phyloP scores from a whole-genome alignment of 1,140 invertebrate genomes.

The Tetramorium alpestre region DNA sequence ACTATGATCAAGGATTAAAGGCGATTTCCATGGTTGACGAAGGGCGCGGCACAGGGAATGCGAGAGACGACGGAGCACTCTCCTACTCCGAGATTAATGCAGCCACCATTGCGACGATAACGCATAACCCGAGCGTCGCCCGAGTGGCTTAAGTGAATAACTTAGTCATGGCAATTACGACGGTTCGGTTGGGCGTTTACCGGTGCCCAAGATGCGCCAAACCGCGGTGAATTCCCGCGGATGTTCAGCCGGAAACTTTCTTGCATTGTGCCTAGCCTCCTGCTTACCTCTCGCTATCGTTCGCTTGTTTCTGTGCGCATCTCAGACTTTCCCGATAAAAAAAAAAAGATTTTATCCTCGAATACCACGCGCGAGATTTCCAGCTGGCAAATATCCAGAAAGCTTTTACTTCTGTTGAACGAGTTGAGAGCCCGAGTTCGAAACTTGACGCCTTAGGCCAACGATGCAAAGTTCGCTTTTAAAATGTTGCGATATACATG shows the following conservation, averaged over 20 bases:
- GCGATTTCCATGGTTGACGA: conserved; percentile 59
- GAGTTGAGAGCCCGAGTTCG: neutral
- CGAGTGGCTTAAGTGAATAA: conserved; percentile 78
- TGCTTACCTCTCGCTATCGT: neutral
- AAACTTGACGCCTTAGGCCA: neutral
- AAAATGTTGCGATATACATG: neutral
- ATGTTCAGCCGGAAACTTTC: conserved; percentile 64
- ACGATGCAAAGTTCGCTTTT: conserved; percentile 17
- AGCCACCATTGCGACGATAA: conserved; percentile 69
- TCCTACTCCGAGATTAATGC: conserved; percentile 69
- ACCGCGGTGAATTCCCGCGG: conserved; percentile 55
- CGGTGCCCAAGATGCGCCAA: conserved; percentile 50
- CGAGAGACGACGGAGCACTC: conserved; percentile 41
- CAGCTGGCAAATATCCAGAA: neutral
- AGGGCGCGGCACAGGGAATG: conserved; percentile 27
- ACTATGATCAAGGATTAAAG: conserved; percentile 63
- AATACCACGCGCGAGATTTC: neutral
- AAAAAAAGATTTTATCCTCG: neutral
- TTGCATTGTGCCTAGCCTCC: neutral
- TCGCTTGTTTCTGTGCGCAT: neutral
- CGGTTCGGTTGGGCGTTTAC: conserved; percentile 61
- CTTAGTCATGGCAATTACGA: conserved; percentile 76
- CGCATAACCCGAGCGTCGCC: conserved; percentile 67
- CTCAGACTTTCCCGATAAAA: neutral
- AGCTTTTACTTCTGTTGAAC: conserved; percentile 34